Evolutionary conservation across 2,888 invertebrate genomes (phyloP), one percentile per base, ranked within the genome.

Genomic region (Eupithecia tripunctaria): DNA sequence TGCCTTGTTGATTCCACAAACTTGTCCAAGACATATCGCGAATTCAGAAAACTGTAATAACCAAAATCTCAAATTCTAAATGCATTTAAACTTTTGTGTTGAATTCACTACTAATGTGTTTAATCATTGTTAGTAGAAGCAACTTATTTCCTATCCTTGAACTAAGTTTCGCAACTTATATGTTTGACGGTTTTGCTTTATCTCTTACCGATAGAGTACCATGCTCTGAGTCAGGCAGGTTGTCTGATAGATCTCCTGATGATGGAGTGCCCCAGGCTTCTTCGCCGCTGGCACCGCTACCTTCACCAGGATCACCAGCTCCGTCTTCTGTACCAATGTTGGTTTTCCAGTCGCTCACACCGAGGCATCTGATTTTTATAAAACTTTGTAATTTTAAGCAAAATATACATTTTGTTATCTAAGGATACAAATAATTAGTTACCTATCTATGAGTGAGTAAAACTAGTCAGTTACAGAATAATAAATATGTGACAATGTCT

Each of bases 211-310:
- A 96, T 79, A 96, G 90, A 0, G 96, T 96, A 77, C 96, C 96
- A 84, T 95, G 95, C 76, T 97, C 97, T 43, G 96, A 96, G 85
- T 96, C 95, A 4, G 95, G 96, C 14, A 96, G 94, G 78, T 97
- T 97, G 81, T 97, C 97, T 79, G 97, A 96, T 56, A 97, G 96
- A 29, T 97, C 97, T 5, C 97, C 97, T 79, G 97, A 97, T 0
- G 97, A 98, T 5, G 98, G 98, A 0, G 98, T 98, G 0, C 98
- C 98, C 98, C 98, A 98, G 32, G 97, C 96, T 83, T 98, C 98
- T 88, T 98, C 97, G 0, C 97, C 97, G 4, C 97, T 97, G 0
- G 97, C 97, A 0, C 97, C 97, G 63, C 97, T 97, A 0, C 97
- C 97, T 84, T 97, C 97, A 7, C 96, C 96, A 15, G 93, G 91